Percentiles rank a stretch among this genome's conserved stretches.
Conservation (phyloP, 1,140 invertebrate genomes). For the Sycophila sp. region DNA sequence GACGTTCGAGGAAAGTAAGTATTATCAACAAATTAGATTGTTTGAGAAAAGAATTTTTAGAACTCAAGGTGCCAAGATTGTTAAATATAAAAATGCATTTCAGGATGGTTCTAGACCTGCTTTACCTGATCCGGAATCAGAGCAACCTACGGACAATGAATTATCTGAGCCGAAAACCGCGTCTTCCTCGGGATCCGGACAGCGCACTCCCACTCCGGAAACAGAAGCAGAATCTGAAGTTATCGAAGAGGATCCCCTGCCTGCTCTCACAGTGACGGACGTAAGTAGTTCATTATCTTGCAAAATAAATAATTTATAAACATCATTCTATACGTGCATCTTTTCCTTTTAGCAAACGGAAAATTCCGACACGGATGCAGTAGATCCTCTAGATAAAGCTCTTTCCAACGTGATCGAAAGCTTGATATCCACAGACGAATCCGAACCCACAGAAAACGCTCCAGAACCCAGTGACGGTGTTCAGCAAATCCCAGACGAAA, state of each 20-base stretch:
- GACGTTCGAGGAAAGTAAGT: slow-evolving; percentile 58
- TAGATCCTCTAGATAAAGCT: slow-evolving; percentile 58
- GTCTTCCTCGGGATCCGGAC: slow-evolving; percentile 55
- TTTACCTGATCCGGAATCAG: slow-evolving; percentile 64
- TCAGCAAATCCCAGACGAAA: not conserved
- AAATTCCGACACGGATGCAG: too few relatives aligned
- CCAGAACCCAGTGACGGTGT: not conserved
- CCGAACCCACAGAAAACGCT: not conserved
- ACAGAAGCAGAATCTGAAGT: slow-evolving; percentile 58
- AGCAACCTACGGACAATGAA: slow-evolving; percentile 63
- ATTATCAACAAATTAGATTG: slow-evolving; percentile 11
- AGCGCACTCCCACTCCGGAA: slow-evolving; percentile 61
- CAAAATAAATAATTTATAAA: too few relatives aligned
- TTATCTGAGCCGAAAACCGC: slow-evolving; percentile 56
- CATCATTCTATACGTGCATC: too few relatives aligned
- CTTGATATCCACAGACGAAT: slow-evolving; percentile 54
- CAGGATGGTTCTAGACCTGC: slow-evolving; percentile 56
- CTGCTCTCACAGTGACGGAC: not conserved
- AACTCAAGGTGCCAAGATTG: slow-evolving; percentile 41
- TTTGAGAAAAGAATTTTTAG: not conserved
- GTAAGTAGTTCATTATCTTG: slow-evolving; percentile 15
- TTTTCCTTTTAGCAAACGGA: too few relatives aligned
- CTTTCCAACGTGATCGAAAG: slow-evolving; percentile 60
- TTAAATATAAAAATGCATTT: slow-evolving; percentile 32
- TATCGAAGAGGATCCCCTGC: slow-evolving; percentile 30